phyloP scores from a whole-genome alignment of 1,140 invertebrate genomes.

The Drosophila neocordata region DNA sequence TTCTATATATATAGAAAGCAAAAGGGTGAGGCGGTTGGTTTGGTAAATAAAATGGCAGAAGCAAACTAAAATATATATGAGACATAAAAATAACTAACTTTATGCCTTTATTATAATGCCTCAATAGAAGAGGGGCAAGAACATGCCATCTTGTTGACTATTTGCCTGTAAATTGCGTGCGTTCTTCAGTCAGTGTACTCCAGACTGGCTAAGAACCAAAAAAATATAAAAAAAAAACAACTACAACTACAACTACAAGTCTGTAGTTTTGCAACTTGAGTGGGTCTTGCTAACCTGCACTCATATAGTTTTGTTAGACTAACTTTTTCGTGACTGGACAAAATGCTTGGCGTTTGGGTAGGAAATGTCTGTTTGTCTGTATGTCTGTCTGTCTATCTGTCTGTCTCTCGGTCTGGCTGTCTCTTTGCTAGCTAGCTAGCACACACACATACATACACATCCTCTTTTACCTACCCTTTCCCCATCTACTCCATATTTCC shows the following conservation, averaged over 20 bases:
- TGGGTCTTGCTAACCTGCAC: conserved; percentile 61
- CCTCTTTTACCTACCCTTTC: conserved; percentile 8
- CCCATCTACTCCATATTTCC: conserved; percentile 2
- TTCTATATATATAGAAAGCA: too few species aligned
- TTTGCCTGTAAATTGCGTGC: conserved; percentile 59
- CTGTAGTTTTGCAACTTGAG: conserved; percentile 61
- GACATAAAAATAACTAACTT: conserved; percentile 22
- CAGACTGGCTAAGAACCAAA: conserved; percentile 24
- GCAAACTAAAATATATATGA: not conserved
- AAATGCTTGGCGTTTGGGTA: conserved; percentile 56
- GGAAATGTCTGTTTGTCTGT: conserved; percentile 56
- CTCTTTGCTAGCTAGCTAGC: too few species aligned
- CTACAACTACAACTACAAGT: conserved; percentile 15
- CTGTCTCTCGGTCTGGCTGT: conserved; percentile 59
- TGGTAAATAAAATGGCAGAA: too few species aligned
- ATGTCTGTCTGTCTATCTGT: conserved; percentile 58
- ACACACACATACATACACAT: conserved; percentile 43
- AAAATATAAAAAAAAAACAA: not conserved
- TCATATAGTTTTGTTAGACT: conserved; percentile 57
- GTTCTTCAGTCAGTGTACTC: conserved; percentile 63
- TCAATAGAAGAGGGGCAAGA: conserved; percentile 11
- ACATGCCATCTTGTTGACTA: conserved; percentile 19
- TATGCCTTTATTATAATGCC: conserved; percentile 20
- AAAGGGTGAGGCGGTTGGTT: too few species aligned
- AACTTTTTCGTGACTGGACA: conserved; percentile 76